These are phyloP conservation scores for Brachionus paranguensis DNA, from an alignment of 1,140 invertebrate species.

Conservation along the genomic window DNA sequence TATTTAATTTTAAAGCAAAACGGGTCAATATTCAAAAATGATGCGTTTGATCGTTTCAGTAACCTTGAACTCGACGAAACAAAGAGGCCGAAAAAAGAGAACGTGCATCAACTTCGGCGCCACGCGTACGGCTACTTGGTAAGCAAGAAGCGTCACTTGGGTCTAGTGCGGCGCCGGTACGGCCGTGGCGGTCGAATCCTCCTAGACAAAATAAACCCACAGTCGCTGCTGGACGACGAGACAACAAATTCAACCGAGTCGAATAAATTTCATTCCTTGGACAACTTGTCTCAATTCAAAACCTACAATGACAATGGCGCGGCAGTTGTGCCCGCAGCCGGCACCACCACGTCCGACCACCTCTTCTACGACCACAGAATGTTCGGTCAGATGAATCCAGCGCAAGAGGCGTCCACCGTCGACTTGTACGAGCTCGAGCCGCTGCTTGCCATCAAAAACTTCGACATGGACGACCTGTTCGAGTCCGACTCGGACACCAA, in stretches of 20 bases:
- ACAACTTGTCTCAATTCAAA: conserved; percentile 1
- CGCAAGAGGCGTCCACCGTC: background rate
- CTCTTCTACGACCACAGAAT: background rate
- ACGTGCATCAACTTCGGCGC: background rate
- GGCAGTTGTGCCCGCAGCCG: background rate
- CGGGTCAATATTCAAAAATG: conserved; percentile 35
- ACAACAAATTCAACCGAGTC: background rate
- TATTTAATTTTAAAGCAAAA: background rate
- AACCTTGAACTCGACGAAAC: background rate
- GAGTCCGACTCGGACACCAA: background rate
- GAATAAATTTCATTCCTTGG: background rate
- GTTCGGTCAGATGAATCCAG: background rate
- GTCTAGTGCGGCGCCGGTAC: background rate
- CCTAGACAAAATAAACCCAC: background rate
- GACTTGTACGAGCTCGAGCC: conserved; percentile 9
- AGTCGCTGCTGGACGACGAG: background rate
- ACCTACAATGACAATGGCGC: background rate
- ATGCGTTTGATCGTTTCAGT: conserved; percentile 10
- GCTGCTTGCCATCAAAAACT: background rate
- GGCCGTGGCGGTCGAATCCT: conserved; percentile 15
- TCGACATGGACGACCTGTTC: background rate
- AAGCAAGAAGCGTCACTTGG: background rate
- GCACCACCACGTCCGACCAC: background rate
- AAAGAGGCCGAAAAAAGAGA: background rate
- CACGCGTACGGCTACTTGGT: background rate